Evolutionary conservation across 2,888 invertebrate genomes (phyloP), one percentile per base, ranked within the genome.

Genomic region (Boloria selene): DNA sequence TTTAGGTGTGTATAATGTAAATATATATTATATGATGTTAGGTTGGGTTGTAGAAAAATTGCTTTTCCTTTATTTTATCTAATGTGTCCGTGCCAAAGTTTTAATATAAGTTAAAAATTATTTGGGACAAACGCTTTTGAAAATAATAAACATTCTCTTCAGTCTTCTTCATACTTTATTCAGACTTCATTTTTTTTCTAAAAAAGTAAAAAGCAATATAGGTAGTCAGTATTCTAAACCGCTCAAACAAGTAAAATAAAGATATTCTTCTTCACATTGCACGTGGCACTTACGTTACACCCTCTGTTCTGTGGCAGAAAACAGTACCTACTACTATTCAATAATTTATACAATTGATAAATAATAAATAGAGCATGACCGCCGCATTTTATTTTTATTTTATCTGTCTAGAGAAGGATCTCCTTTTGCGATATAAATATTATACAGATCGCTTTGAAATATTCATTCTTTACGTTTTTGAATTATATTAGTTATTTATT

Each of bases 261-360:
- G 47, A 53, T 3, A 31, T 38, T 31, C 3, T 13, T 4, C 13
- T 10, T 4, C 4, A 53, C 13, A 4, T 52, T n/a, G 4, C 5
- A 53, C 16, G 26, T 49, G 18, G 31, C 59, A 18, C 49, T 38
- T 59, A 2, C 3, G 0, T 22, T 14, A 45, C 14, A 13, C 31
- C 13, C 0, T 18, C 10, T 38, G 17, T 17, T 59, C 31, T 59
- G 17, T 45, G 49, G 1, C 17, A 59, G 31, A 50, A 59, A 38
- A 17, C 50, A 59, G 59, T 59, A 59, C n/a, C n/a, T n/a, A n/a
- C 59, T 56, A 56, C 75, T 81, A 85, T 87, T 90, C 86, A 87
- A 90, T 90, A 90, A 90, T 89, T 87, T 90, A 92, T 91, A 90
- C 90, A 86, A 88, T 90, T 90, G 86, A 88, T 92, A 89, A 92